Evolutionary conservation across 2,797 vertebrate species (phyloP), one percentile per base, ranked within the genome.

Genomic region (Adrianichthys oophorus): DNA sequence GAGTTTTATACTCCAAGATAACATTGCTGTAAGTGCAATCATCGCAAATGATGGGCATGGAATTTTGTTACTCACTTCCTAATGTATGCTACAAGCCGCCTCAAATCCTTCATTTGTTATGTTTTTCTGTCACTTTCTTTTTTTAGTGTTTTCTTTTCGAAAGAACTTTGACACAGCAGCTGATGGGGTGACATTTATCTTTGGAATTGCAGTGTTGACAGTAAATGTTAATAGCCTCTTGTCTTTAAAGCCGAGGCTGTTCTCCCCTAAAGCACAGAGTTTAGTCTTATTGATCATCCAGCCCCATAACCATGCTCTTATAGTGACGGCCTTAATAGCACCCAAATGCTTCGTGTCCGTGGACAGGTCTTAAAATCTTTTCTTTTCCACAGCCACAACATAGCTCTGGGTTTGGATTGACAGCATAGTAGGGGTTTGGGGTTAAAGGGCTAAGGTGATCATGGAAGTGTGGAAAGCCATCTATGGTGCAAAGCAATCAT

Each of bases 401-500:
- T 65, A 59, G 74, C 64, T 51, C 49, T 61, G 56, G 60, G 16
- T 60, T 64, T 26, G 42, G 62, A 52, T 59, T 64, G 59, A 71
- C 48, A 51, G 56, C 45, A 19, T 18, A 67, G 45, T 48, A 56
- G 76, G 78, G 78, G 59, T 55, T 68, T 45, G 42, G 53, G 73
- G 65, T 75, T 79, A 79, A 74, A 78, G 79, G 58, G 76, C 54
- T 56, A 48, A 37, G 1, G 61, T 76, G 76, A 84, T 83, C 79
- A 77, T 44, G 60, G 65, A 70, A 71, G 80, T 80, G 83, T 87
- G 79, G 80, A 84, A 72, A 81, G 58, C 79, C 71, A 68, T 79
- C 78, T 78, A 54, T 41, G 42, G 74, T 78, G 83, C 16, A 65
- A 84, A 82, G 85, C 85, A 89, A 87, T 89, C 87, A 87, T 70